Conservation (phyloP, 2,113 vertebrate species). For the Gavia stellata region DNA sequence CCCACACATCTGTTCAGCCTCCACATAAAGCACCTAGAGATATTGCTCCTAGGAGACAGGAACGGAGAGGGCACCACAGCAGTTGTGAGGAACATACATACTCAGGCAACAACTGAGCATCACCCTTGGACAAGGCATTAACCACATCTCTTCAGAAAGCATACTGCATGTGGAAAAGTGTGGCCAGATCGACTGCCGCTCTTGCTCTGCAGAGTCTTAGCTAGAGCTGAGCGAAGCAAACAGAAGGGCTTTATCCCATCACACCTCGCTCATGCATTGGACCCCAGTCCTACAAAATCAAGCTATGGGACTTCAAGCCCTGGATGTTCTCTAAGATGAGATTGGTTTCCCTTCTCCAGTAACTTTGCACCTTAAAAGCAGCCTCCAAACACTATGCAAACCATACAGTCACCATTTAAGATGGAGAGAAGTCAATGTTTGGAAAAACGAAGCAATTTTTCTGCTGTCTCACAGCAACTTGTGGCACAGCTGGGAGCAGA, state of each 20-base stretch:
- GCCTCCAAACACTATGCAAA: background rate
- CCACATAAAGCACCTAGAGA: background rate
- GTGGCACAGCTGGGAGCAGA: background rate
- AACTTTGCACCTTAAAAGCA: background rate
- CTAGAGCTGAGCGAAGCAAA: background rate
- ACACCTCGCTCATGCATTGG: fast-evolving
- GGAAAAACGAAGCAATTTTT: background rate
- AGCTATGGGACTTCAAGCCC: background rate
- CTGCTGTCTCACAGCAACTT: background rate
- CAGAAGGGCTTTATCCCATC: background rate
- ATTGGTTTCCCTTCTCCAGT: background rate
- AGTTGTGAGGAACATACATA: background rate
- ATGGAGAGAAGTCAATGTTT: background rate
- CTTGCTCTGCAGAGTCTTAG: background rate
- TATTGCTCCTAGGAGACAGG: background rate
- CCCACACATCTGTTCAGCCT: background rate
- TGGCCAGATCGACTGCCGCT: background rate
- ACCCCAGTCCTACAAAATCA: background rate
- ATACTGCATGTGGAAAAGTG: fast-evolving
- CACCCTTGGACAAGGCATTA: background rate
- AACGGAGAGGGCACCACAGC: background rate
- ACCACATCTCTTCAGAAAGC: background rate
- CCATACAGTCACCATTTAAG: background rate
- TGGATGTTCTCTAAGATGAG: background rate
- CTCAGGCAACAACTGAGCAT: background rate